These are phyloP conservation scores for Drosophila sp. DNA, from an alignment of 1,140 invertebrate genomes.

Conservation along the genomic window DNA sequence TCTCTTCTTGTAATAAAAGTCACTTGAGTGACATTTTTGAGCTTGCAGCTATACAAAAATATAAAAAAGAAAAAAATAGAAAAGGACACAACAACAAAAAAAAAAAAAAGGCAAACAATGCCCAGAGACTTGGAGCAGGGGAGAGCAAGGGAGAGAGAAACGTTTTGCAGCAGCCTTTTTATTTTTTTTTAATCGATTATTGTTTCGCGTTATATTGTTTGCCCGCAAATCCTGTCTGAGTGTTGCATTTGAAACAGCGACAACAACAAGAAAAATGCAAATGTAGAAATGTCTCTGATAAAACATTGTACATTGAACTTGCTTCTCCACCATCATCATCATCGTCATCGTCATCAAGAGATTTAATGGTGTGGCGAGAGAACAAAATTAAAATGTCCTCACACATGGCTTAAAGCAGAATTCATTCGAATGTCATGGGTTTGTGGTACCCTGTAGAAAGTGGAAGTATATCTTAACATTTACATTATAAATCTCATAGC, in stretches of 20 bases:
- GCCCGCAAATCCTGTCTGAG: constrained; percentile 73
- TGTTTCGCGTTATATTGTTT: constrained; percentile 59
- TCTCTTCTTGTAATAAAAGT: constrained; percentile 65
- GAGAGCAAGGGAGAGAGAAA: background rate
- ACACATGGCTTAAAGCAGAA: constrained; percentile 25
- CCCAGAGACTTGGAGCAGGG: constrained; percentile 23
- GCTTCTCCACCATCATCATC: constrained; percentile 59
- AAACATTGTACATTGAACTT: constrained; percentile 75
- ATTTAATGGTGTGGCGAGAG: background rate
- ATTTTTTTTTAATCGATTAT: constrained; percentile 77
- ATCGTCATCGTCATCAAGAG: background rate
- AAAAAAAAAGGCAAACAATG: constrained; percentile 73
- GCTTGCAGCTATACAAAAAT: constrained; percentile 60
- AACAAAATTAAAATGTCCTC: constrained; percentile 62
- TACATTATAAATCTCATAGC: too few species aligned
- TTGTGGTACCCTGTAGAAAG: background rate
- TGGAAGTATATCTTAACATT: background rate
- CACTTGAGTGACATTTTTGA: constrained; percentile 78
- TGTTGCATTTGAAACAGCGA: constrained; percentile 63
- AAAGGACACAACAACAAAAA: background rate
- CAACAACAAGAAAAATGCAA: constrained; percentile 43
- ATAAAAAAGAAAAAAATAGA: background rate
- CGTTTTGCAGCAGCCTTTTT: constrained; percentile 55
- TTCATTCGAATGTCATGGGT: background rate
- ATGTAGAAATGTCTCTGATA: constrained; percentile 45